These are phyloP conservation scores for Bradynema listronoti DNA, from an alignment of 1,140 invertebrate genomes.

Conservation along the genomic window DNA sequence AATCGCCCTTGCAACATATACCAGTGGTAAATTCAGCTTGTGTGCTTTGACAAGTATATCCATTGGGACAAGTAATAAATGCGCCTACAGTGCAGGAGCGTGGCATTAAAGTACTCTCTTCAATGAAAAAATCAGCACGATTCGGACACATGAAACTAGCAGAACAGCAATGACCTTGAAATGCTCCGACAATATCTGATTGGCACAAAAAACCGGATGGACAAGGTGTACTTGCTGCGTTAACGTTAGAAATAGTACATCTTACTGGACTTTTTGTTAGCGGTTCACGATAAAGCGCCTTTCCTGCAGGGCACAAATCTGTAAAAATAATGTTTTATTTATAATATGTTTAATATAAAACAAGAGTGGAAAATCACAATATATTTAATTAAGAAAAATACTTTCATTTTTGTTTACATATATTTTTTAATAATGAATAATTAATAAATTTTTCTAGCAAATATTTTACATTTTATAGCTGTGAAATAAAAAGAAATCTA, in stretches of 20 bases:
- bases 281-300: conserved; percentile 52
- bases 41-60: conserved; percentile 54
- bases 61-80: conserved; percentile 56
- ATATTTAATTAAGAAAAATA: no score
- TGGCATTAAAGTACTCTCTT: conserved; percentile 53
- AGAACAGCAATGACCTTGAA: conserved; percentile 57
- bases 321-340: no score
- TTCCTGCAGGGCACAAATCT: conserved; percentile 53
- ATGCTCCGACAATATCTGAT: conserved; percentile 50
- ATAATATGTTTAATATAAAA: no score
- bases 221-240: conserved; percentile 51
- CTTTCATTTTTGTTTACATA: no score
- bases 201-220: conserved; percentile 28
- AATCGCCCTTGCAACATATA: conserved; percentile 54
- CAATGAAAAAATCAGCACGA: conserved; percentile 55
- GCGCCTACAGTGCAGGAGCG: conserved; percentile 51
- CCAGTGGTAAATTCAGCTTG: conserved; percentile 54
- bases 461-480: no score
- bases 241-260: conserved; percentile 55
- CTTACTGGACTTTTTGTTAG: conserved; percentile 53
- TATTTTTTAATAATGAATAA: no score
- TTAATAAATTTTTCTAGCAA: no score
- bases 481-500: no score
- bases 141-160: conserved; percentile 49
- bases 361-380: no score